These are phyloP conservation scores for Pyrrhosoma nymphula DNA, from an alignment of 2,888 invertebrate species.

Conservation along the genomic window DNA sequence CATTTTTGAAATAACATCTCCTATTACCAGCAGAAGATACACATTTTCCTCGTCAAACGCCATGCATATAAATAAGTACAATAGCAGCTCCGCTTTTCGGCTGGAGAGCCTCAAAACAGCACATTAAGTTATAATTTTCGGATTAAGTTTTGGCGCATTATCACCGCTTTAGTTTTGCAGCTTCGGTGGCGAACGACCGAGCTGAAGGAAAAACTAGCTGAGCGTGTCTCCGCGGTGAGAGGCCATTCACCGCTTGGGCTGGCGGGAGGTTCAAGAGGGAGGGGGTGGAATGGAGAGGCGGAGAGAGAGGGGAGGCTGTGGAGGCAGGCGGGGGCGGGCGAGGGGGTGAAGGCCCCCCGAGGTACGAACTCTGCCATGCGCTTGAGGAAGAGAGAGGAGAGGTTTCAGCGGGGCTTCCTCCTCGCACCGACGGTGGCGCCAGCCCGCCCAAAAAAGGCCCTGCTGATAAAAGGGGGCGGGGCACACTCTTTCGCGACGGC, in stretches of 20 bases:
- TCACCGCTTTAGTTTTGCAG: too few relatives aligned
- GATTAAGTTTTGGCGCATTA: too few relatives aligned
- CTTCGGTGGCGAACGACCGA: neutral
- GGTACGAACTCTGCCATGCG: neutral
- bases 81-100: too few relatives aligned
- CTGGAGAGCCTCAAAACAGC: too few relatives aligned
- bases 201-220: neutral
- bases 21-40: too few relatives aligned
- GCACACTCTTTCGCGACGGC: too few relatives aligned
- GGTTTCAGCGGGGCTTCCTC: neutral
- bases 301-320: neutral
- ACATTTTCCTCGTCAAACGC: too few relatives aligned
- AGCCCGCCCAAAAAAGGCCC: neutral
- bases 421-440: neutral
- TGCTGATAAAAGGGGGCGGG: neutral
- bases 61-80: too few relatives aligned
- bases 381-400: neutral
- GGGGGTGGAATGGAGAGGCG: neutral
- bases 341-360: neutral
- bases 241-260: constrained; percentile 45
- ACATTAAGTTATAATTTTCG: too few relatives aligned
- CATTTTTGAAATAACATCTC: too few relatives aligned
- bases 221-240: constrained; percentile 46
- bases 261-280: neutral
- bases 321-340: neutral